These are phyloP conservation scores for Aquatica leii DNA, from an alignment of 2,888 invertebrate species.

Conservation along the genomic window DNA sequence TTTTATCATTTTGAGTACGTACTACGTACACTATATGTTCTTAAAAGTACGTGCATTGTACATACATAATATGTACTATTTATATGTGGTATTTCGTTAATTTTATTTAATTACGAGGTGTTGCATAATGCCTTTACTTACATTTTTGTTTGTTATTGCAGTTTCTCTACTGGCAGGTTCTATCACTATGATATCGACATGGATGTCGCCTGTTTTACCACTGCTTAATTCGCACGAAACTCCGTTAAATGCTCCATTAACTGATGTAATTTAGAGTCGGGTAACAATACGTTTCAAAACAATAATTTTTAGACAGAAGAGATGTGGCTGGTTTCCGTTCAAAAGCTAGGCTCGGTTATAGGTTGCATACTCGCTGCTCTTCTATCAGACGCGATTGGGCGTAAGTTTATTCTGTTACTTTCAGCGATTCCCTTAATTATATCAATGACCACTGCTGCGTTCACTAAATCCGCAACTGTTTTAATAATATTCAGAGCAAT, in stretches of 20 bases:
- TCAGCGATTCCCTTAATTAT: conserved; percentile 64
- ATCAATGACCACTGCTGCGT: conserved; percentile 60
- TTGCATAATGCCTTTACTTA: no score
- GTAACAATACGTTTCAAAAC: not conserved
- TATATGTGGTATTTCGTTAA: no score
- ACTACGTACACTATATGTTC: no score
- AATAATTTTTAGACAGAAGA: conserved; percentile 58
- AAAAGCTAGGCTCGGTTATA: conserved; percentile 65
- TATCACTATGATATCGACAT: conserved; percentile 53
- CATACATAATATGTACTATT: no score
- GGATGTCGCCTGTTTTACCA: conserved; percentile 67
- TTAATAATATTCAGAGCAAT: conserved; percentile 70
- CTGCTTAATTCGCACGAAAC: conserved; percentile 54
- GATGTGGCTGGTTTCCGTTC: conserved; percentile 67
- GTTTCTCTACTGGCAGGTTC: no score
- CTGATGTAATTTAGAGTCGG: not conserved
- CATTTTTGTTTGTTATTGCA: no score
- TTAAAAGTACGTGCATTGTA: no score
- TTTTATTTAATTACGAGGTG: no score
- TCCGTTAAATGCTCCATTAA: conserved; percentile 8
- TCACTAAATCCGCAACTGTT: conserved; percentile 58
- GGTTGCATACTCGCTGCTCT: conserved; percentile 66
- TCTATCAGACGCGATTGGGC: conserved; percentile 66
- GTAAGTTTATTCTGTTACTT: conserved; percentile 63
- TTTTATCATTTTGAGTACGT: no score